A percentile compares a stretch with the other conserved stretches of the same genome.
These are phyloP conservation scores for Alcis repandata DNA, from an alignment of 2,888 invertebrate species.

Conservation along the genomic window DNA sequence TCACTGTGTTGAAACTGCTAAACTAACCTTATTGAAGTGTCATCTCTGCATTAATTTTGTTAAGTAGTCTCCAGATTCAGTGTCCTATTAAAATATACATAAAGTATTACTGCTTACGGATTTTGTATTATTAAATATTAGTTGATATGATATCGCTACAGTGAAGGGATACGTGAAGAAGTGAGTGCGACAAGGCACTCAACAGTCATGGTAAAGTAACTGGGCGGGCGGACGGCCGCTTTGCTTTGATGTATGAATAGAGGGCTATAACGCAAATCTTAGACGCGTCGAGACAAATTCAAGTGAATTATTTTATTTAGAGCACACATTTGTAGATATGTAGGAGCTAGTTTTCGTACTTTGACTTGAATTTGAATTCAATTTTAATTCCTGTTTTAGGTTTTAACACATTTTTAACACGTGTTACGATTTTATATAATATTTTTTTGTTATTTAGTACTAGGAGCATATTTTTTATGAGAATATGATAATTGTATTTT, in stretches of 20 bases:
- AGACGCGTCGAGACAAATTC: slow-evolving; percentile 15
- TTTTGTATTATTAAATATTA: not conserved
- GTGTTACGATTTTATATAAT: no score
- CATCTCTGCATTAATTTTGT: slow-evolving; percentile 42
- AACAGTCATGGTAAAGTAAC: slow-evolving; percentile 21
- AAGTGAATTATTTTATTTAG: slow-evolving; percentile 15
- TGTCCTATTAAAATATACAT: not conserved
- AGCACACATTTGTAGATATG: not conserved
- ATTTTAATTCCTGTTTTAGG: no score
- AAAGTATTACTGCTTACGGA: not conserved
- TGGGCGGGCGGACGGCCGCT: slow-evolving; percentile 34
- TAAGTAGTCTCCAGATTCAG: slow-evolving; percentile 24
- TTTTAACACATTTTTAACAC: no score
- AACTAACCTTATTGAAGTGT: slow-evolving; percentile 43
- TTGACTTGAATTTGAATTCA: not conserved
- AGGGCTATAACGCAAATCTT: slow-evolving; percentile 18
- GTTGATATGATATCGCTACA: not conserved
- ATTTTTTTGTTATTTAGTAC: no score
- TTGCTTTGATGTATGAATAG: slow-evolving; percentile 35
- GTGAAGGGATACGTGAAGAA: not conserved
- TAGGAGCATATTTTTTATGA: no score
- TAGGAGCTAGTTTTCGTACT: not conserved
- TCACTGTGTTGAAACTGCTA: slow-evolving; percentile 39
- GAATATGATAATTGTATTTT: no score
- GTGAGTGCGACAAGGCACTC: slow-evolving; percentile 9